Evolutionary conservation across 2,113 vertebrate genomes (phyloP).

Genomic region (Orycteropus afer): DNA sequence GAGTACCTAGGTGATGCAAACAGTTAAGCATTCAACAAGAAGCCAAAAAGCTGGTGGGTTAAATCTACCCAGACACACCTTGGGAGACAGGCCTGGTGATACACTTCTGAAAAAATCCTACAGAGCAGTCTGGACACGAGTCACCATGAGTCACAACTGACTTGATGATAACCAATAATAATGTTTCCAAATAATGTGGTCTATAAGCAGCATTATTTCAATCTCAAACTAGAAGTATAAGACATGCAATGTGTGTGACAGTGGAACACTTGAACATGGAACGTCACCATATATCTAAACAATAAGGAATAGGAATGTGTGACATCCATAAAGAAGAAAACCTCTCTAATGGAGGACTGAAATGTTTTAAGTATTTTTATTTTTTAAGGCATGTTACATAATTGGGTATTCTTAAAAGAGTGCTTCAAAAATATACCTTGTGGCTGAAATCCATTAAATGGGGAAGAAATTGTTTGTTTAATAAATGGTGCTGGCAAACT

Average conservation of each 20-base stretch:
- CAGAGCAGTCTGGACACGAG: background rate
- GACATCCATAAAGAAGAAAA: background rate
- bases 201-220: background rate
- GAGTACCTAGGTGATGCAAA: background rate
- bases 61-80: background rate
- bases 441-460: no score
- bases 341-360: background rate
- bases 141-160: background rate
- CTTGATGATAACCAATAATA: background rate
- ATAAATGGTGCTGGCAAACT: no score
- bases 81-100: background rate
- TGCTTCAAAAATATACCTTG: background rate
- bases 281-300: background rate
- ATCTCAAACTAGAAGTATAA: background rate
- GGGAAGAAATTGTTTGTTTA: no score
- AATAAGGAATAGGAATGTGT: background rate
- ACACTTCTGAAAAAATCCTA: background rate
- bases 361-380: slow-evolving; percentile 36
- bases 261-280: background rate
- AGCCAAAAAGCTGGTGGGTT: background rate
- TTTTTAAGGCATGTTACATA: background rate
- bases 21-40: background rate
- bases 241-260: background rate
- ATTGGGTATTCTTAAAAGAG: background rate
- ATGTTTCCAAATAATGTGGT: slow-evolving; percentile 9